A percentile compares a stretch with the other conserved stretches of the same genome.
phyloP scores from a whole-genome alignment of 2,888 invertebrate genomes.

The Eristalis tenax region DNA sequence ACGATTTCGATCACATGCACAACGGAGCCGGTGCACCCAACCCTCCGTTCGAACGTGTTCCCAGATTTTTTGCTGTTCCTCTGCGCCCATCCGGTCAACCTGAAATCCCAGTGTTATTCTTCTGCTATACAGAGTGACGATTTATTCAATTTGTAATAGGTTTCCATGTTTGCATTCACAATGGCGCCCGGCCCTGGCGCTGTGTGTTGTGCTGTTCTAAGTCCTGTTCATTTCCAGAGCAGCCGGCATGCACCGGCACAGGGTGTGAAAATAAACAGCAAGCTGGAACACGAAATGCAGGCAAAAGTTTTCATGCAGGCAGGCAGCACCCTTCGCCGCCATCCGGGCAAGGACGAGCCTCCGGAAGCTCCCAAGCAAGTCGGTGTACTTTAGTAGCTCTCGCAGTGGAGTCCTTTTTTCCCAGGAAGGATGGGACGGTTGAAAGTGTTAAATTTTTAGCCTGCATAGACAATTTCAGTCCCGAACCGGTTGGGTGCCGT shows the following conservation, averaged over 20 bases:
- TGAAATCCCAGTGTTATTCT: slow-evolving; percentile 34
- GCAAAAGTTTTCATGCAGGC: slow-evolving; percentile 4
- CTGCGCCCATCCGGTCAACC: slow-evolving; percentile 12
- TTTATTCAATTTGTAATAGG: slow-evolving; percentile 66
- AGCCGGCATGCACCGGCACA: not conserved
- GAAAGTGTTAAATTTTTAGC: slow-evolving; percentile 38
- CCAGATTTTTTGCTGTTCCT: slow-evolving; percentile 5
- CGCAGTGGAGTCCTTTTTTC: no score
- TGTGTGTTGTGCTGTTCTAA: no score
- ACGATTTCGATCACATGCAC: not conserved
- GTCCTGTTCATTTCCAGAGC: no score
- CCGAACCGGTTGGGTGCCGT: slow-evolving; percentile 46
- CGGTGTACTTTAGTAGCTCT: not conserved
- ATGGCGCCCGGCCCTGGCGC: slow-evolving; percentile 23
- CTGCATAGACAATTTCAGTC: slow-evolving; percentile 51
- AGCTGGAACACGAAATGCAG: slow-evolving; percentile 20
- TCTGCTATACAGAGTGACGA: slow-evolving; percentile 45
- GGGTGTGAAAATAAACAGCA: slow-evolving; percentile 44
- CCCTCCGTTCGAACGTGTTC: slow-evolving; percentile 2
- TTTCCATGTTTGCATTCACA: slow-evolving; percentile 63
- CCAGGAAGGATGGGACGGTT: not conserved
- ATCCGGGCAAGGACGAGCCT: not conserved
- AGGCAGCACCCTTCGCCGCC: not conserved
- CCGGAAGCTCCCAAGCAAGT: not conserved
- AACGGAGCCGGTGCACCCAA: not conserved